These are phyloP conservation scores for Heliothis subflexa DNA, from an alignment of 1,140 invertebrate genomes.

Conservation along the genomic window DNA sequence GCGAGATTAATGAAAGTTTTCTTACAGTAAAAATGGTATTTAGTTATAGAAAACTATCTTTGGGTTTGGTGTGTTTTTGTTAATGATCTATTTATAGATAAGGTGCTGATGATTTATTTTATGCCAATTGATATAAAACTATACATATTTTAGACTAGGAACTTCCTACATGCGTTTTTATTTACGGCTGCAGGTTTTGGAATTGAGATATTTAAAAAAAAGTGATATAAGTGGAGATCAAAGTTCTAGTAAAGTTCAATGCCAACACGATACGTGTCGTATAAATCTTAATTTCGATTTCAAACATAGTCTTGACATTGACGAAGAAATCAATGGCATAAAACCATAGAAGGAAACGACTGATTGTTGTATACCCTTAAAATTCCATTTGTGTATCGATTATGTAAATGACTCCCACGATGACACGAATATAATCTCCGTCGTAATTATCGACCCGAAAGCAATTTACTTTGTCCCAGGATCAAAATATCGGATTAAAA, in stretches of 20 bases:
- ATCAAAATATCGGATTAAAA: constrained; percentile 48
- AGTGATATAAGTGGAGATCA: no score
- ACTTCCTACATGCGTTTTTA: no score
- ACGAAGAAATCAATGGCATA: neutral
- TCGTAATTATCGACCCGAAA: constrained; percentile 49
- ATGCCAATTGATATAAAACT: no score
- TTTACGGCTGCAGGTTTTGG: no score
- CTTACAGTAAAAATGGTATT: neutral
- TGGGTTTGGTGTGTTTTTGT: neutral
- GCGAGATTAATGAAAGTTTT: constrained; percentile 17
- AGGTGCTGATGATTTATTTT: no score
- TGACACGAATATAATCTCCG: constrained; percentile 45
- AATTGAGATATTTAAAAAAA: no score
- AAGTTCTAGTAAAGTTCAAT: no score
- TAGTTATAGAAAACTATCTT: neutral
- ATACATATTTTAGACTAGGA: no score
- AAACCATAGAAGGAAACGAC: neutral
- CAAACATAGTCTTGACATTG: neutral
- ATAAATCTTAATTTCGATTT: neutral
- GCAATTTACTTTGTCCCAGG: constrained; percentile 52
- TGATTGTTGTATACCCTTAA: constrained; percentile 36
- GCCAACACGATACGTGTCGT: no score
- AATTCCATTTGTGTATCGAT: constrained; percentile 42
- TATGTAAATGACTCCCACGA: constrained; percentile 46
- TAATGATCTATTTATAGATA: no score